phyloP scores from a whole-genome alignment of 2,797 vertebrate species.

The Melanotaenia boesemani region DNA sequence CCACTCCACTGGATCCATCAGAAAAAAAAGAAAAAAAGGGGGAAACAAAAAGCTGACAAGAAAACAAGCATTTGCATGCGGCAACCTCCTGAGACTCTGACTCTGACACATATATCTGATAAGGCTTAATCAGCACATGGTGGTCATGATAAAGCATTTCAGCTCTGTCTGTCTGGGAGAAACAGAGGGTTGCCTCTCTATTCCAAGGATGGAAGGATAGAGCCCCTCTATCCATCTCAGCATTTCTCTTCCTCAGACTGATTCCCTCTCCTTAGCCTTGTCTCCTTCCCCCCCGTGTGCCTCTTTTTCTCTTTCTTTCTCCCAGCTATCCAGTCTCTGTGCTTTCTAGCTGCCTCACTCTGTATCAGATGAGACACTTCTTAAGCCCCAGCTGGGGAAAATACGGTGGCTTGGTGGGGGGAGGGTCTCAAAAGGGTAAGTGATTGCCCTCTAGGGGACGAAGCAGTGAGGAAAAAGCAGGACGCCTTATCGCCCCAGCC shows the following conservation, averaged over 20 bases:
- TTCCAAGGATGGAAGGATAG: constrained; percentile 41
- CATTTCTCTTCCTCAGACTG: constrained; percentile 34
- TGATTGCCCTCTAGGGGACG: constrained; percentile 89
- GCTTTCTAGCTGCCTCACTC: constrained; percentile 45
- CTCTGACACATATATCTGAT: constrained; percentile 74
- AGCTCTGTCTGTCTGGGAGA: constrained; percentile 68
- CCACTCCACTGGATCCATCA: constrained; percentile 46
- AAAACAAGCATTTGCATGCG: constrained; percentile 65
- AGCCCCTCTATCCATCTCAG: constrained; percentile 39
- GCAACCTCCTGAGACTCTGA: constrained; percentile 66
- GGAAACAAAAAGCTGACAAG: constrained; percentile 25
- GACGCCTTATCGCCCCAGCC: constrained; percentile 80
- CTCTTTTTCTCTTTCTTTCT: constrained; percentile 32
- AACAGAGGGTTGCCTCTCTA: constrained; percentile 40
- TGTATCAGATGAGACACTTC: constrained; percentile 77
- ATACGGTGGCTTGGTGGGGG: constrained; percentile 78
- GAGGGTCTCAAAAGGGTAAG: constrained; percentile 84
- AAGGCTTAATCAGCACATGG: constrained; percentile 77
- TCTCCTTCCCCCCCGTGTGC: constrained; percentile 28
- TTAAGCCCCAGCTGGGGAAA: constrained; percentile 78
- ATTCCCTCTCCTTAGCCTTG: constrained; percentile 45
- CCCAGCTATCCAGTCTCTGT: constrained; percentile 33
- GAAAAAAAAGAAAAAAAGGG: constrained; percentile 22
- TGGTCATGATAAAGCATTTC: constrained; percentile 82
- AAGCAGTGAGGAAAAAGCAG: constrained; percentile 76